These are phyloP conservation scores for Ormyrus rosae DNA, from an alignment of 2,888 invertebrate genomes.

Conservation along the genomic window DNA sequence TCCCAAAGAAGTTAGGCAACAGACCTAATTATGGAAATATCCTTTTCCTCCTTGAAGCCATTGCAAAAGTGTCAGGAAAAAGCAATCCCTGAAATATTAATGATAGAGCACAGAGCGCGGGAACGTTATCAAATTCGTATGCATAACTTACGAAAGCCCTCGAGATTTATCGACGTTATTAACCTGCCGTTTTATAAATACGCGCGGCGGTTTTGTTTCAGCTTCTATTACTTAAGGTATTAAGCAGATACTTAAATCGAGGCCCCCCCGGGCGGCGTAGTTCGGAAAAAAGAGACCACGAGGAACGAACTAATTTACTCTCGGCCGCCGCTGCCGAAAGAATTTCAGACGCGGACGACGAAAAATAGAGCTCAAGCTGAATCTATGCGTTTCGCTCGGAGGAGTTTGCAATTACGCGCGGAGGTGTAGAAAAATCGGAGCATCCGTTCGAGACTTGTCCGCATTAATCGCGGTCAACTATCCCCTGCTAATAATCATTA, in stretches of 20 bases:
- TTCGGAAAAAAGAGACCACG: constrained; percentile 39
- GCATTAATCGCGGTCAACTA: too few relatives aligned
- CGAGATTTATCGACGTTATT: constrained; percentile 46
- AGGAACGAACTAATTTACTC: constrained; percentile 55
- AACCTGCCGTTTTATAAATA: constrained; percentile 44
- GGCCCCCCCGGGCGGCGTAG: constrained; percentile 35
- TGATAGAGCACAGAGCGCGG: not conserved
- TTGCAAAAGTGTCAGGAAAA: too few relatives aligned
- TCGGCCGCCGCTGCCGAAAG: constrained; percentile 36
- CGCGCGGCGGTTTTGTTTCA: constrained; percentile 42
- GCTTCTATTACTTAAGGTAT: constrained; percentile 51
- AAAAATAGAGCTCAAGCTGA: constrained; percentile 36
- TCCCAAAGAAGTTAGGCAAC: too few relatives aligned
- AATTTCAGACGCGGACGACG: constrained; percentile 36
- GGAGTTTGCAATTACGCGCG: constrained; percentile 30
- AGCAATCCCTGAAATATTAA: not conserved
- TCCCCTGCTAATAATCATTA: too few relatives aligned
- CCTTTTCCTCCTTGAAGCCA: too few relatives aligned
- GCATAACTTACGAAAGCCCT: constrained; percentile 17
- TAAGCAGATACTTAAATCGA: constrained; percentile 52
- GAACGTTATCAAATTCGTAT: constrained; percentile 43
- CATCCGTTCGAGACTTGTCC: not conserved
- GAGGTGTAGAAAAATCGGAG: constrained; percentile 1
- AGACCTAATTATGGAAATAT: too few relatives aligned
- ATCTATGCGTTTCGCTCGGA: constrained; percentile 32